Evolutionary conservation across 2,797 vertebrate species (phyloP).

Genomic region (Schizopygopsis pylzovi): DNA sequence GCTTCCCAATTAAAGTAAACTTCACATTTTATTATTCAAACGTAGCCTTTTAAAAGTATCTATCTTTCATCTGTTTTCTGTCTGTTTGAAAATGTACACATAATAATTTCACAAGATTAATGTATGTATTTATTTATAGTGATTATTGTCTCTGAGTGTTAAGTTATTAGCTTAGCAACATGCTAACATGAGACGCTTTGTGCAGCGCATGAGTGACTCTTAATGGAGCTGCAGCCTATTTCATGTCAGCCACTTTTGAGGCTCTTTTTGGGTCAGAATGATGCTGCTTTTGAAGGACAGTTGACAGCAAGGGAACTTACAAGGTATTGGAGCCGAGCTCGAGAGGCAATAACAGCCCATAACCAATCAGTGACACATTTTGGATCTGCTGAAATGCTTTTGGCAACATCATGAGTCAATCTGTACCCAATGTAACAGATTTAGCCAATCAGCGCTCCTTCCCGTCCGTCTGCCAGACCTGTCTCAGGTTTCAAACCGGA

Average conservation of each 20-base stretch:
- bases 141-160: not conserved
- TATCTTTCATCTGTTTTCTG: not conserved
- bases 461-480: slow-evolving; percentile 13
- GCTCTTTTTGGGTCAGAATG: not conserved
- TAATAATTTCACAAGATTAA: not conserved
- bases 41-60: not conserved
- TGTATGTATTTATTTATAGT: not conserved
- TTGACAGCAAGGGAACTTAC: not conserved
- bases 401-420: slow-evolving; percentile 4
- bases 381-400: not conserved
- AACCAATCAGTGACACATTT: not conserved
- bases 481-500: slow-evolving; percentile 36
- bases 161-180: not conserved
- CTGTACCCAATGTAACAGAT: slow-evolving; percentile 10
- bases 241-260: not conserved
- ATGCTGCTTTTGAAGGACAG: not conserved
- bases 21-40: not conserved
- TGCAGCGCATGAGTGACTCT: not conserved
- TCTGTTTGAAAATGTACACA: not conserved
- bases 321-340: not conserved
- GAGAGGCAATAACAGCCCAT: not conserved
- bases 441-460: slow-evolving; percentile 26
- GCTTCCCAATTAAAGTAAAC: not conserved
- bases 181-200: not conserved
- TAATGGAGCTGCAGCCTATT: not conserved